These are phyloP conservation scores for Pachypanchax playfairii DNA, from an alignment of 2,113 vertebrate species.

Conservation along the genomic window DNA sequence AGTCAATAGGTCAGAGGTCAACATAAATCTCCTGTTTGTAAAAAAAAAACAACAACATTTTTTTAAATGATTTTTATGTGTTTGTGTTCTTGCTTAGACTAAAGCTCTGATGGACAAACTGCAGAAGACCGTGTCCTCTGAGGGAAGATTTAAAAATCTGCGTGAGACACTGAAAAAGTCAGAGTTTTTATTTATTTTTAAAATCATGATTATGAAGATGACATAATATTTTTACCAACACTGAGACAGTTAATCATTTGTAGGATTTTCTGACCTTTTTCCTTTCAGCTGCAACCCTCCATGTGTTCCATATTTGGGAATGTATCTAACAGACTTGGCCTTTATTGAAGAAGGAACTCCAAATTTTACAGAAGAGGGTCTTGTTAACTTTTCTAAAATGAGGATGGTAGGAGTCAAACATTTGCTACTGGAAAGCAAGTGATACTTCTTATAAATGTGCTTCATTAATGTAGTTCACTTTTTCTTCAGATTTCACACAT, in stretches of 20 bases:
- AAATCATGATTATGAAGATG: not conserved
- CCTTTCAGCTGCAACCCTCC: conserved; percentile 92
- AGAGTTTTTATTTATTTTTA: conserved; percentile 23
- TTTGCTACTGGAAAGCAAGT: not conserved
- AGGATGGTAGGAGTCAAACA: conserved; percentile 87
- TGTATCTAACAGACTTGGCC: conserved; percentile 97
- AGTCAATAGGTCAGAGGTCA: not conserved
- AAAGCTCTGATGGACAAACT: conserved; percentile 99
- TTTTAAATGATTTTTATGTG: conserved; percentile 3
- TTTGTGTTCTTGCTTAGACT: conserved; percentile 79
- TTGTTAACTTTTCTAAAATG: conserved; percentile 99
- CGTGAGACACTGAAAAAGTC: conserved; percentile 99
- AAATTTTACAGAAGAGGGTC: conserved; percentile 97
- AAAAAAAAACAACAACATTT: no score
- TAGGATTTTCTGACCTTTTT: not conserved
- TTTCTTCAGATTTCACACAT: conserved; percentile 95
- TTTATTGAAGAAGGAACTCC: conserved; percentile 99
- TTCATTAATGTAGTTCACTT: not conserved
- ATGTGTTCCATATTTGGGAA: conserved; percentile 96
- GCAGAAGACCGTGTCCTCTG: conserved; percentile 97
- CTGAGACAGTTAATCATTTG: not conserved
- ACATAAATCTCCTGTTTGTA: not conserved
- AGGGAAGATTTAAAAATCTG: conserved; percentile 98
- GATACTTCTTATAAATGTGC: not conserved
- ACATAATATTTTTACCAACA: not conserved